phyloP scores from a whole-genome alignment of 2,797 vertebrate genomes.

The Falco cherrug region DNA sequence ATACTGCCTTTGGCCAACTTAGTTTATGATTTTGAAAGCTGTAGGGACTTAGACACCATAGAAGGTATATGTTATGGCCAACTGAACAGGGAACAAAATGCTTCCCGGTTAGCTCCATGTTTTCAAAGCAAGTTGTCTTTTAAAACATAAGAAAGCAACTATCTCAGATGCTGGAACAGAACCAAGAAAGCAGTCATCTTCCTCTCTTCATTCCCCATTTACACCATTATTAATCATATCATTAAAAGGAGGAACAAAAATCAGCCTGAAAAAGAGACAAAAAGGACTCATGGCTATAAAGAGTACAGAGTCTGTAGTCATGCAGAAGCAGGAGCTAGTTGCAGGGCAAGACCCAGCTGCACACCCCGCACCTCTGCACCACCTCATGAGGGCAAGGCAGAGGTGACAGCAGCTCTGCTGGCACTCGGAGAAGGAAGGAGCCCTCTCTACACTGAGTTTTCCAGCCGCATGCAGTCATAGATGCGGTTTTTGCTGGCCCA shows the following conservation, averaged over 20 bases:
- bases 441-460: background rate
- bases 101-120: background rate
- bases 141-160: background rate
- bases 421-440: background rate
- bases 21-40: conserved; percentile 17
- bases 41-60: background rate
- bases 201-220: background rate
- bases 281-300: background rate
- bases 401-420: background rate
- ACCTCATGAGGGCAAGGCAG: background rate
- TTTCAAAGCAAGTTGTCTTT: background rate
- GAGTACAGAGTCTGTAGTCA: background rate
- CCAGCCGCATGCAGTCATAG: background rate
- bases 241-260: background rate
- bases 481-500: background rate
- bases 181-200: background rate
- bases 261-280: background rate
- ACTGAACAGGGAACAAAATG: background rate
- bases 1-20: background rate
- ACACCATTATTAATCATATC: background rate
- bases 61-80: background rate
- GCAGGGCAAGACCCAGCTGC: background rate
- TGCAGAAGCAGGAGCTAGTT: background rate
- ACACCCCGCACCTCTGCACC: background rate
- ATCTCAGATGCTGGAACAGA: background rate